Base-by-base conservation (phyloP, 37 sponge, comb jelly and placozoan genomes). In the Beroe forskalii region DNA sequence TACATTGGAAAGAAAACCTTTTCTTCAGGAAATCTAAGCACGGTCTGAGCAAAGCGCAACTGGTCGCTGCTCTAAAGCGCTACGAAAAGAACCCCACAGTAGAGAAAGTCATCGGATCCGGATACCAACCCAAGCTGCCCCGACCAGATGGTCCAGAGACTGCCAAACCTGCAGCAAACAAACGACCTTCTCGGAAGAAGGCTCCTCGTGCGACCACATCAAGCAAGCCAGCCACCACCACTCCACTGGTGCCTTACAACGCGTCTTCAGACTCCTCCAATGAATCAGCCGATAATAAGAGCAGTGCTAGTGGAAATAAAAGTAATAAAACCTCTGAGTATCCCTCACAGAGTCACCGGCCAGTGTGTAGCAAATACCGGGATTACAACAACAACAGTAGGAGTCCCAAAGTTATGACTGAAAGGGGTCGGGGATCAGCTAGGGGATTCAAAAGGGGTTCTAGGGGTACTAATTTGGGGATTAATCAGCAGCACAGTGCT, bases 21-120 rank as follows among this genome's bases (percentile, higher is more conserved):
- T 36, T 28, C 22, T 36, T 38, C 86, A 80, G 86, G 28, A 80
- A 80, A 80, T 44, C 44, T 25, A 41, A 80, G 30, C 86, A 80
- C 27, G 86, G 86, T 25, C 55, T 80, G 30, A 80, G n/a, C 27
- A 80, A 80, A 25, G 55, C 48, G 0, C 44, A 44, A 23, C 48
- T 80, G 3, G 55, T 80, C 3, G 44, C 86, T 30, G 55, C 44
- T n/a, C 86, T 80, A 1, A 44, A 80, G 41, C 44, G 86, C 20
- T 80, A 80, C 28, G 86, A 80, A 23, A 80, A 44, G 48, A 80
- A 80, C 27, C 86, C 86, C 14, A 80, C 86, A 0, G 86, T 80
- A 24, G 55, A 80, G 30, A 80, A 80, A 80, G 86, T 80, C 55
- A 80, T 80, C 42, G 86, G 86, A 4, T 27, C 44, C 8, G 86